Base-by-base conservation (phyloP, 2,888 invertebrate genomes). In the Catocala nupta region DNA sequence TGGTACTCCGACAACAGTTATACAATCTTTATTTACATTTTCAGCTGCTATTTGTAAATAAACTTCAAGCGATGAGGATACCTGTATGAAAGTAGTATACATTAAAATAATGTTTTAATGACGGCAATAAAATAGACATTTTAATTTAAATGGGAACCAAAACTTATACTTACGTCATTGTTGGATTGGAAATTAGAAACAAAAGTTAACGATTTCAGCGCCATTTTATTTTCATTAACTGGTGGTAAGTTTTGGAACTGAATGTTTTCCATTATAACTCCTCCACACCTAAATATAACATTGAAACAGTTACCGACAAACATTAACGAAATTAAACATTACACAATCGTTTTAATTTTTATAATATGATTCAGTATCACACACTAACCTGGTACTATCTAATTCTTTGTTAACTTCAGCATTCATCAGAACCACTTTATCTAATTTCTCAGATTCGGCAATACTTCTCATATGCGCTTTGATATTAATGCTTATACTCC, bases 11-110 rank as follows among this genome's bases (percentile, higher is more conserved):
- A 81, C 51, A 9, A 78, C 61, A 5, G 71, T 73, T 11, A 82
- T 56, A 5, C 34, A 36, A 45, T 62, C 51, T 52, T 75, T 81
- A 34, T 73, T 75, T 1, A 77, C 39, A 68, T 84, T 83, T 70
- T 83, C 82, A 10, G 72, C 71, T 11, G 82, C 76, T 5, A 77
- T 78, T 81, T 83, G 84, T 5, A 79, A 49, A 39, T 71, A 78
- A 56, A 77, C 61, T 68, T 73, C 68, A 33, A 82, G 51, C 7
- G 81, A 75, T 5, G 75, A 50, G 2, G 59, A 66, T 8, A 58
- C 55, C 82, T 81, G 60, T n/a, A 43, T n/a, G 13, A 13, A n/a
- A n/a, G n/a, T n/a, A n/a, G n/a, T n/a, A n/a, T n/a, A n/a, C n/a
- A n/a, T n/a, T n/a, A n/a, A n/a, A n/a, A n/a, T 36, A 43, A 43